phyloP scores from a whole-genome alignment of 2,113 vertebrate genomes.

The Hyaena hyaena region DNA sequence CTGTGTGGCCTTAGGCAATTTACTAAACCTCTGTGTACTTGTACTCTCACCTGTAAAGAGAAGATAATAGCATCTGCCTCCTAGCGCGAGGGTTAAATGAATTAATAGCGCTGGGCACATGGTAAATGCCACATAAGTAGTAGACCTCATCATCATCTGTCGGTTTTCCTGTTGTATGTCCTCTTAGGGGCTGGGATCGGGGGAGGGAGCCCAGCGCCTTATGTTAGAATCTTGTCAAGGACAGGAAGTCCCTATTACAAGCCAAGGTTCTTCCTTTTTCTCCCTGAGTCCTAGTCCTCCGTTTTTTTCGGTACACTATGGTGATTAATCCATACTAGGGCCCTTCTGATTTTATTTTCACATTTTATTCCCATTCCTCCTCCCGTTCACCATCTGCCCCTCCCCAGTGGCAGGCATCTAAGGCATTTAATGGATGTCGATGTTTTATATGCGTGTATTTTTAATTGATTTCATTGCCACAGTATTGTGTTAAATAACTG shows the following conservation, averaged over 20 bases:
- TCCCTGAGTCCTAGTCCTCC: neutral
- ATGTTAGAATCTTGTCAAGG: constrained; percentile 53
- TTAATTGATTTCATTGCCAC: neutral
- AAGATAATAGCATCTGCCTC: neutral
- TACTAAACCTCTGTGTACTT: neutral
- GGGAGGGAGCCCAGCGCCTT: neutral
- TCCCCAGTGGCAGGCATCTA: neutral
- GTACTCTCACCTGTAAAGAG: neutral
- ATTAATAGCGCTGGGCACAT: neutral
- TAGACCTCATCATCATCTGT: neutral
- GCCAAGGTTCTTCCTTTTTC: neutral
- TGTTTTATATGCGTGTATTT: neutral
- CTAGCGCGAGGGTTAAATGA: neutral
- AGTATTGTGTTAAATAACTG: neutral
- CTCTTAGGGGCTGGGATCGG: constrained; percentile 1
- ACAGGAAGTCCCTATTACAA: neutral
- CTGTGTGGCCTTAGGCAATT: neutral
- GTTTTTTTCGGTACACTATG: neutral
- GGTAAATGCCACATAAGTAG: neutral
- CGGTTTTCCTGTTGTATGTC: neutral
- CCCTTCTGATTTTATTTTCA: neutral
- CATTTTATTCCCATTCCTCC: neutral
- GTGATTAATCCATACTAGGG: neutral
- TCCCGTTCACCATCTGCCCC: neutral
- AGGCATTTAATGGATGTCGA: neutral